These are phyloP conservation scores for Geococcyx californianus DNA, from an alignment of 2,113 vertebrate species.

Conservation along the genomic window DNA sequence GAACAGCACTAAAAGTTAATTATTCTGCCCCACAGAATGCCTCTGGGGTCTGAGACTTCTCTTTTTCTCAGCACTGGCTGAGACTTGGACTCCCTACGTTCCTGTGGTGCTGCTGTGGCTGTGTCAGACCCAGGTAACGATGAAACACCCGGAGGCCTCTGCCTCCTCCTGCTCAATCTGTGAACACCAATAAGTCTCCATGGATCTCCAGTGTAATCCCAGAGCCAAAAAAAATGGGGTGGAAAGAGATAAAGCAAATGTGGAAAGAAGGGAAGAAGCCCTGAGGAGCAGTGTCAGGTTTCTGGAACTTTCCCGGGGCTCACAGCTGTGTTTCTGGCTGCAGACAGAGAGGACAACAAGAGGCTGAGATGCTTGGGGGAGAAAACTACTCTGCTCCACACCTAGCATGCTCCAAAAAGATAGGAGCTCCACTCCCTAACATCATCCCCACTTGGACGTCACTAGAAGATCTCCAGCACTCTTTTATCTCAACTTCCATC, in stretches of 20 bases:
- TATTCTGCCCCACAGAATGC: background rate
- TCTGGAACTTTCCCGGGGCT: background rate
- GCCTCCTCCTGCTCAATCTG: background rate
- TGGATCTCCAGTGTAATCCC: background rate
- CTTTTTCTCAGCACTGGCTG: background rate
- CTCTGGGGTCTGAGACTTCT: background rate
- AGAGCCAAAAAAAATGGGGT: background rate
- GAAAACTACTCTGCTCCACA: background rate
- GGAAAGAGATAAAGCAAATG: background rate
- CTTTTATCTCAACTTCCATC: background rate
- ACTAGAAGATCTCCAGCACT: background rate
- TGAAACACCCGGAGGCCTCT: background rate
- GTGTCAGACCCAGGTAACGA: background rate
- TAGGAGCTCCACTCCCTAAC: background rate
- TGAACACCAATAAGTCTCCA: background rate
- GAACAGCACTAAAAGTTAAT: background rate
- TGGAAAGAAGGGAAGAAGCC: background rate
- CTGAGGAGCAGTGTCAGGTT: background rate
- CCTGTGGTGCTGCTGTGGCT: background rate
- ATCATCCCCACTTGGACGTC: background rate
- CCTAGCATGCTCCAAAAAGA: rapidly evolving
- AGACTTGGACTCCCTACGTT: rapidly evolving
- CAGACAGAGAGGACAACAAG: background rate
- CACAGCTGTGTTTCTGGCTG: background rate
- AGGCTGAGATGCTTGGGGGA: rapidly evolving